A percentile compares a stretch with the other conserved stretches of the same genome.
These are phyloP conservation scores for Rhodophaea formosa DNA, from an alignment of 2,888 invertebrate species.

Conservation along the genomic window DNA sequence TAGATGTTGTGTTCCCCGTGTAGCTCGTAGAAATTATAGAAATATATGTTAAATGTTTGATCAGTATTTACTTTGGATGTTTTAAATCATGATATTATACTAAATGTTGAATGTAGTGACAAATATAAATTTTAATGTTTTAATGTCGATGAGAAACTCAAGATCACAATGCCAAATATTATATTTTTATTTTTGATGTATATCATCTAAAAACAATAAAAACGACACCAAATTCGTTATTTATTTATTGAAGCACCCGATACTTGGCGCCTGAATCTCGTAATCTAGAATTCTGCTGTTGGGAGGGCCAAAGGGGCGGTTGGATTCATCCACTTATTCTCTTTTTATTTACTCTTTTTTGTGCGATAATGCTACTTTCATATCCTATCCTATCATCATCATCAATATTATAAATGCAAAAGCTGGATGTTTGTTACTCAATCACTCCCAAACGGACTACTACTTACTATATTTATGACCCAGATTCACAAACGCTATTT, in stretches of 20 bases:
- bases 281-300: too few relatives aligned
- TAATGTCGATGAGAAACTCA: slow-evolving; percentile 57
- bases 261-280: too few relatives aligned
- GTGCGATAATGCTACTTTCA: too few relatives aligned
- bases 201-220: slow-evolving; percentile 67
- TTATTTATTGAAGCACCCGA: slow-evolving; percentile 24
- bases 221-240: slow-evolving; percentile 39
- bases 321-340: too few relatives aligned
- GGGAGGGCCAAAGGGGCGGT: too few relatives aligned
- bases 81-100: slow-evolving; percentile 41
- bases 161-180: slow-evolving; percentile 46
- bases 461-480: too few relatives aligned
- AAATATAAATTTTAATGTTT: slow-evolving; percentile 59
- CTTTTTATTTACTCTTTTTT: too few relatives aligned
- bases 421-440: too few relatives aligned
- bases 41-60: slow-evolving; percentile 71
- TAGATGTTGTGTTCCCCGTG: slow-evolving; percentile 66
- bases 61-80: slow-evolving; percentile 69
- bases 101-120: slow-evolving; percentile 64
- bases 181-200: slow-evolving; percentile 66
- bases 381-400: too few relatives aligned
- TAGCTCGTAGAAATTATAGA: slow-evolving; percentile 53
- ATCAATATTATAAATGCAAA: too few relatives aligned
- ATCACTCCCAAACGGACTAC: too few relatives aligned
- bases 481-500: too few relatives aligned